Evolutionary conservation across 2,113 vertebrate species (phyloP), one percentile per base, ranked within the genome.

Genomic region (Etheostoma cragini): DNA sequence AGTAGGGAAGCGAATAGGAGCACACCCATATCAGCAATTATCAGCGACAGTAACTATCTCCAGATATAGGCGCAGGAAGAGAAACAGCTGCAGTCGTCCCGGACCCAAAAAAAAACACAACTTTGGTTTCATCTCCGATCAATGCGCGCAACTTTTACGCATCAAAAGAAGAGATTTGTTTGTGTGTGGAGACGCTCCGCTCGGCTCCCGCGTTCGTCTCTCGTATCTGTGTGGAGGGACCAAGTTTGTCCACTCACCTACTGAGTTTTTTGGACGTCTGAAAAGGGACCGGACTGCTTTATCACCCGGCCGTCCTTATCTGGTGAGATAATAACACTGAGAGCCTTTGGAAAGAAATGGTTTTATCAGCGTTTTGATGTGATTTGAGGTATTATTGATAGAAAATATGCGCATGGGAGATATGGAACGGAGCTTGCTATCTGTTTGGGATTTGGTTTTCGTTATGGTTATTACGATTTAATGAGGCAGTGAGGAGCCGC

Each of bases 241-340:
- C 52, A 58, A 26, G 53, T 82, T 67, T 65, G n/a, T 26, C 54
- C 69, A 19, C 81, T 74, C 35, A 69, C 79, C 72, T 81, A 5
- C 4, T 46, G 45, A 69, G 66, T 45, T 63, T 49, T 63, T 49
- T 82, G 79, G 54, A 72, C 62, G 53, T 15, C 62, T 57, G 38
- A 42, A 0, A 14, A 70, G 58, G 81, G 72, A 81, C 71, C 70
- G 82, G 76, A 69, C 88, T 54, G 76, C 80, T 94, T 94, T 94
- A 95, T 96, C 92, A 80, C 72, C 78, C 57, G 67, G 50, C 81
- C 83, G 64, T 86, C 82, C 93, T 96, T 96, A 96, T 96, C 95
- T 94, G 91, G 85, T 94, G 90, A 96, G 95, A 96, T 96, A 96
- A 94, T 81, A 42, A 64, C 73, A 47, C 66, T 62, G 72, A 93